Base-by-base conservation (phyloP, 2,797 vertebrate species). In the Passerculus sandwichensis region DNA sequence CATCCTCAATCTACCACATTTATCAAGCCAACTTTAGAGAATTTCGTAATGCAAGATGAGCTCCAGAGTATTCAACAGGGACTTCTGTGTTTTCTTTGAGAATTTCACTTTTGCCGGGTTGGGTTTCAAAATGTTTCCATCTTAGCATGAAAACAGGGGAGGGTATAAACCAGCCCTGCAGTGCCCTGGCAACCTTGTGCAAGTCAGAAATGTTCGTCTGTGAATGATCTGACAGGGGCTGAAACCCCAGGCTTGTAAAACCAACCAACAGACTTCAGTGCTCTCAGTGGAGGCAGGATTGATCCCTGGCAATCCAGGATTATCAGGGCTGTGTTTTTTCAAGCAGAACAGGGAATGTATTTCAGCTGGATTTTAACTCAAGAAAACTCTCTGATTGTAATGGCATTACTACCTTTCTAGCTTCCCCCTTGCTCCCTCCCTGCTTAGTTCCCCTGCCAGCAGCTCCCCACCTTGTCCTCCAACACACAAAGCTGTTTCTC, bases 301-400 rank as follows among this genome's bases (percentile, higher is more conserved):
- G 67, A 81, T 75, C 81, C 64, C 48, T 36, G 13, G 51, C 56
- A 89, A 89, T 38, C 56, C 84, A 70, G 10, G 57, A 83, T 79
- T 88, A 87, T 62, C 76, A 89, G 73, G 5, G 22, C 11, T 73
- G 32, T 38, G 22, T 53, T 81, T 86, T 89, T 80, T 75, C 4
- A 69, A 71, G 56, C 11, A 67, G 70, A 86, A 51, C n/a, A 45
- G 34, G 59, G 30, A 84, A 65, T 14, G 51, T 53, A 64, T 91
- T 96, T 95, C 72, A 81, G 67, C 22, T 93, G 82, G 38, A 57
- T 85, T 95, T 94, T 88, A 91, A 92, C 57, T 74, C 56, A 57
- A 81, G 62, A 80, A 75, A 94, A 78, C 18, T 89, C 53, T 79
- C 83, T 74, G 81, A 94, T 65, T 66, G n/a, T 87, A 87, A 93